Evolutionary conservation across 1,140 invertebrate species (phyloP).

Genomic region (Lepidurus arcticus): DNA sequence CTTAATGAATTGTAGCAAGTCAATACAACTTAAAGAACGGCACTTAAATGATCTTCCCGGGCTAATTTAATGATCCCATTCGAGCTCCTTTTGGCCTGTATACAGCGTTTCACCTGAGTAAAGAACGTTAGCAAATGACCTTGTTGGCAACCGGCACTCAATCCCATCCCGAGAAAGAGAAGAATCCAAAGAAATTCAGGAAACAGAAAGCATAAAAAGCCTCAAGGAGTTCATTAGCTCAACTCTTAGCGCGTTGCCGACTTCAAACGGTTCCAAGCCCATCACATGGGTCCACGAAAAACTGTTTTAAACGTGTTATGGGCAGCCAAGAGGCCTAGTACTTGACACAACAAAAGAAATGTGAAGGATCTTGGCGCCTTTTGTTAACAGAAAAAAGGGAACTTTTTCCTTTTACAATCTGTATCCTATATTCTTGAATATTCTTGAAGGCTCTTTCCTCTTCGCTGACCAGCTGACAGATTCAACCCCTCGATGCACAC

Average conservation of each 20-base stretch:
- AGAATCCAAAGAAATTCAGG: not conserved
- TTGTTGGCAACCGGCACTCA: not conserved
- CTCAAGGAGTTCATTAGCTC: conserved; percentile 7
- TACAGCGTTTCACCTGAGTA: not conserved
- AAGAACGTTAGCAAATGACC: not conserved
- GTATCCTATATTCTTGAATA: not conserved
- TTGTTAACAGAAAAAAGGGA: not conserved
- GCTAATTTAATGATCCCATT: not conserved
- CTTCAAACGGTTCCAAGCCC: not conserved
- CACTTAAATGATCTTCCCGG: not conserved
- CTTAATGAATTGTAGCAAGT: not conserved
- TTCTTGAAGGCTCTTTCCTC: not conserved
- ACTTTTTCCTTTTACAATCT: not conserved
- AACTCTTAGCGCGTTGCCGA: not conserved
- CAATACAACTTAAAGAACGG: not conserved
- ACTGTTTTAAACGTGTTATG: not conserved
- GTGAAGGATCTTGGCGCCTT: not conserved
- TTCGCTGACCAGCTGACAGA: conserved; percentile 17
- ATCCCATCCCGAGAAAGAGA: not conserved
- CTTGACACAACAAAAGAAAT: not conserved
- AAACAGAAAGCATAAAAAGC: not conserved
- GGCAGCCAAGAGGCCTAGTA: conserved; percentile 10
- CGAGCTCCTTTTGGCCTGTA: not conserved
- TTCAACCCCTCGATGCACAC: not conserved
- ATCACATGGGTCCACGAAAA: not conserved